A percentile compares a stretch with the other conserved stretches of the same genome.
These are phyloP conservation scores for Folsomia candida DNA, from an alignment of 2,888 invertebrate genomes.

Conservation along the genomic window DNA sequence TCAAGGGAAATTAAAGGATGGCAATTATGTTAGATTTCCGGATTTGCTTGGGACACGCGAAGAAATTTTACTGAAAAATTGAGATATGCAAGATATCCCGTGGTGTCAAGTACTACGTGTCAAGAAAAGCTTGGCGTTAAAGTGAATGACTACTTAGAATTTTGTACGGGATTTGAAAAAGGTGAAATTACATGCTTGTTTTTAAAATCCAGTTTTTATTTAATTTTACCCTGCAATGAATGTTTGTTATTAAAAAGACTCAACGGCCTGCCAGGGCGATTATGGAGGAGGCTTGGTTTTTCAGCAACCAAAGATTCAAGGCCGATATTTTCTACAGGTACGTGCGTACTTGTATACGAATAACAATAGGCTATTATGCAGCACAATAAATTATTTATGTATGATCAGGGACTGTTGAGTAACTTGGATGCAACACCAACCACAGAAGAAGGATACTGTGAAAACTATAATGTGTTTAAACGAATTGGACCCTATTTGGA, in stretches of 20 bases:
- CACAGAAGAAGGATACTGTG: constrained; percentile 28
- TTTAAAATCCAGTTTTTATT: not conserved
- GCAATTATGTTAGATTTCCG: constrained; percentile 38
- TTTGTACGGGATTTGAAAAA: constrained; percentile 39
- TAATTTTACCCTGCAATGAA: no score
- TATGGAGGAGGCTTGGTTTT: constrained; percentile 24
- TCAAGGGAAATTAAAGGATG: no score
- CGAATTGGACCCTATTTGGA: constrained; percentile 32
- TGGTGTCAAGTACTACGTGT: constrained; percentile 27
- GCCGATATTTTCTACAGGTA: constrained; percentile 33
- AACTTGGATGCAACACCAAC: constrained; percentile 30
- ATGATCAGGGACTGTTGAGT: constrained; percentile 27
- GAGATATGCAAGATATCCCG: constrained; percentile 31
- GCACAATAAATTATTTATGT: not conserved
- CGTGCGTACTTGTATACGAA: not conserved
- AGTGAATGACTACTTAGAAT: constrained; percentile 39
- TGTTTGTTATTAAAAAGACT: constrained; percentile 17
- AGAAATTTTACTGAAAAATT: constrained; percentile 38
- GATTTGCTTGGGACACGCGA: constrained; percentile 38
- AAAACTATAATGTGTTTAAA: constrained; percentile 37
- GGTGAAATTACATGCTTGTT: constrained; percentile 21
- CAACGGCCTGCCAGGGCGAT: constrained; percentile 30
- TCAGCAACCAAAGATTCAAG: constrained; percentile 22
- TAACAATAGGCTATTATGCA: not conserved
- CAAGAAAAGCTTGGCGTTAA: constrained; percentile 32